Evolutionary conservation across 2,888 invertebrate genomes (phyloP).

Genomic region (Tortricodes alternella): DNA sequence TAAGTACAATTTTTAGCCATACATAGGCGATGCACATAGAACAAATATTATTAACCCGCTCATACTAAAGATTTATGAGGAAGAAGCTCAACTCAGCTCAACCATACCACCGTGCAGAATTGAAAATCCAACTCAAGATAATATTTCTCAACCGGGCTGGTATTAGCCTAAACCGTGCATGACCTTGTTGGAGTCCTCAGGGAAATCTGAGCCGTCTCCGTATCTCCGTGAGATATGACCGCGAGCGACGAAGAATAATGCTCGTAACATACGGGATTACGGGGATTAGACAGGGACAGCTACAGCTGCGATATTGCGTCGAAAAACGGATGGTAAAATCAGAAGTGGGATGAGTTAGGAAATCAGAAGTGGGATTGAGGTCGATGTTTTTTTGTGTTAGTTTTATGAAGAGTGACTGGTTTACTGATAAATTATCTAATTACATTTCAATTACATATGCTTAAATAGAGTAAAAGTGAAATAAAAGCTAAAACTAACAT

Average conservation of each 20-base stretch:
- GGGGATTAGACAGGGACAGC: conserved; percentile 24
- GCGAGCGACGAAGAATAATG: conserved; percentile 29
- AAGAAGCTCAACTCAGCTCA: no score
- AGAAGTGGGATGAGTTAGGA: background rate
- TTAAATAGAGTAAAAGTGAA: no score
- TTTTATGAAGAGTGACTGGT: no score
- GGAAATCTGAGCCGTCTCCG: conserved; percentile 22
- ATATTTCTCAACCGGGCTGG: conserved; percentile 16
- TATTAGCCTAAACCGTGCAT: conserved; percentile 22
- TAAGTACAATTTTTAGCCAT: no score
- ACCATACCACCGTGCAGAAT: background rate
- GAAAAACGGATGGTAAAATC: conserved; percentile 2
- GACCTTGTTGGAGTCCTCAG: conserved; percentile 15
- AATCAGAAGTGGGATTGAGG: no score
- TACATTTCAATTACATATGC: no score
- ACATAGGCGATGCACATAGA: no score
- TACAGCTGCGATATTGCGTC: conserved; percentile 18
- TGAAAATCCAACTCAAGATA: conserved; percentile 9
- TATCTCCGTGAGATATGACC: conserved; percentile 24
- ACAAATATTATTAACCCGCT: no score
- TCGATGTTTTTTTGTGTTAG: no score
- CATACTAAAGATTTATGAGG: no score
- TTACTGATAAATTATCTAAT: no score
- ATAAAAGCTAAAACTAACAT: no score
- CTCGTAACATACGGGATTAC: conserved; percentile 22